A percentile compares a stretch with the other conserved stretches of the same genome.
Evolutionary conservation across 2,797 vertebrate genomes (phyloP).

Genomic region (Geotrypetes seraphini): DNA sequence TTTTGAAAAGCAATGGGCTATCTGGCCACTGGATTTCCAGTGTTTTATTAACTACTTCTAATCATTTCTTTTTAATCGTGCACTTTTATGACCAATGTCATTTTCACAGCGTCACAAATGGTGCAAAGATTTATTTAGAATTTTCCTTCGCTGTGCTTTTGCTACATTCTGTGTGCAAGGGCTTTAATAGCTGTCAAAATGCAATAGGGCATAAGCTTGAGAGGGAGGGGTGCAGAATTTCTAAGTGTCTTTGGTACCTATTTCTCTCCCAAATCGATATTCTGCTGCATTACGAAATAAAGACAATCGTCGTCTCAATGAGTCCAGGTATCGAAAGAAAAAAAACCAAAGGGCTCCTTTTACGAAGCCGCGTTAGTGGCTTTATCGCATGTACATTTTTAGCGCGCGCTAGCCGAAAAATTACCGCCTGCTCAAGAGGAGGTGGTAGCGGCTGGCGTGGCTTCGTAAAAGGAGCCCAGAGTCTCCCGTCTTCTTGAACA

Average conservation of each 20-base stretch:
- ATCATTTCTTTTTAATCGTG: constrained; percentile 46
- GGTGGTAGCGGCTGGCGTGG: no score
- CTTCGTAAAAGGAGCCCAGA: no score
- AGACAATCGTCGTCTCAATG: constrained; percentile 30
- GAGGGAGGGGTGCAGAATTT: constrained; percentile 35
- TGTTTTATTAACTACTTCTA: constrained; percentile 53
- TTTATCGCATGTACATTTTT: no score
- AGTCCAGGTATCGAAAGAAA: no score
- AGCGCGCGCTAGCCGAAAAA: no score
- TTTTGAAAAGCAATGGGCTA: constrained; percentile 48
- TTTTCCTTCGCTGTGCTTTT: constrained; percentile 24
- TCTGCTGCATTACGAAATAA: constrained; percentile 22
- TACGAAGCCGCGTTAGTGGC: no score
- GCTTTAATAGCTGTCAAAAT: constrained; percentile 40
- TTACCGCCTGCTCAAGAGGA: no score
- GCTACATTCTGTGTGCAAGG: constrained; percentile 32
- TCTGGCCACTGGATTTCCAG: constrained; percentile 52
- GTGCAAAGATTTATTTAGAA: constrained; percentile 21
- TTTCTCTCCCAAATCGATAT: constrained; percentile 23
- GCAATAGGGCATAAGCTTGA: no score
- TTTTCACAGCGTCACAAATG: constrained; percentile 31
- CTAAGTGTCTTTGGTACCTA: constrained; percentile 26
- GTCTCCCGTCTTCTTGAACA: no score
- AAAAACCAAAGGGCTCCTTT: no score
- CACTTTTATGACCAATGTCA: constrained; percentile 45